Percentiles rank a stretch among this genome's conserved stretches.
Evolutionary conservation across 2,888 invertebrate species (phyloP).

Genomic region (Oeneis ivallda): DNA sequence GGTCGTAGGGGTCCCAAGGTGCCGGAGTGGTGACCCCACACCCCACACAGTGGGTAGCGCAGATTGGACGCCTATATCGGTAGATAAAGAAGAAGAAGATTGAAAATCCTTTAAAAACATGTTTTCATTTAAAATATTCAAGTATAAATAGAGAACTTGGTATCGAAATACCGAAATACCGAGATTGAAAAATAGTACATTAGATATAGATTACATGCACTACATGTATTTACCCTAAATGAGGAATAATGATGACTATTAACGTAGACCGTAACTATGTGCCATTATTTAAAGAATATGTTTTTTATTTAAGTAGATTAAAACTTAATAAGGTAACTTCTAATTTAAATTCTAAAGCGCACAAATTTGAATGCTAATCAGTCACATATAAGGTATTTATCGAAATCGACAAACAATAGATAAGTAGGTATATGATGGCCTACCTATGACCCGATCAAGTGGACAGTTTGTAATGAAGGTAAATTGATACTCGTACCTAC

Average conservation of each 20-base stretch:
- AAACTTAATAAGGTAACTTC: constrained; percentile 39
- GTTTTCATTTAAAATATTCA: no score
- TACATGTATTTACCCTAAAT: no score
- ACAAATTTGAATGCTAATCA: constrained; percentile 20
- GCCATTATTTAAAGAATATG: constrained; percentile 56
- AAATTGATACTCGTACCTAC: background rate
- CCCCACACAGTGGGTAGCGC: no score
- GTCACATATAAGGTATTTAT: background rate
- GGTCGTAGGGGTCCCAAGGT: no score
- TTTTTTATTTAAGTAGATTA: constrained; percentile 66
- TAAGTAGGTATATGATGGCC: constrained; percentile 15
- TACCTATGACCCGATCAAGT: constrained; percentile 12
- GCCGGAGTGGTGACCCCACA: no score
- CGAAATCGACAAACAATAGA: constrained; percentile 17
- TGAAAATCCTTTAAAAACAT: no score
- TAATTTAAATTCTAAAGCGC: constrained; percentile 52
- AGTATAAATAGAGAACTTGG: no score
- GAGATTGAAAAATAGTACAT: no score
- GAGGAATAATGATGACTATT: constrained; percentile 51
- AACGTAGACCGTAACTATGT: constrained; percentile 27
- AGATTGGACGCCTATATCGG: no score
- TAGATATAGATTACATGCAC: no score
- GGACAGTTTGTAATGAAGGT: constrained; percentile 1
- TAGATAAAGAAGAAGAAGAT: no score
- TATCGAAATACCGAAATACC: no score